A percentile compares a stretch with the other conserved stretches of the same genome.
phyloP scores from a whole-genome alignment of 2,888 invertebrate genomes.

The Drosophila neonasuta region DNA sequence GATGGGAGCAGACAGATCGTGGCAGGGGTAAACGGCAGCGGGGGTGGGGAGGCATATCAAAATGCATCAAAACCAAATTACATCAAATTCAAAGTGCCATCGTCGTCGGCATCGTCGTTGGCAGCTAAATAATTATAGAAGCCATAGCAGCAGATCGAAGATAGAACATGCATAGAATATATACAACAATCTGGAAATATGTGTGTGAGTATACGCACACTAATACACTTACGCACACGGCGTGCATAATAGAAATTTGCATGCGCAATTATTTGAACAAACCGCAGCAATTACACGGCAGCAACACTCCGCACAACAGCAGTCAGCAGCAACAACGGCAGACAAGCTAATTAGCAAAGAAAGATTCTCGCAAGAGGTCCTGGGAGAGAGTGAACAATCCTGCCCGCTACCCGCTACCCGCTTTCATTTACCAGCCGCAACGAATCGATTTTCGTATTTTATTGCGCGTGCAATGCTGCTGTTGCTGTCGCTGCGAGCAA shows the following conservation, averaged over 20 bases:
- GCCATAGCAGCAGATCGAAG: constrained; percentile 64
- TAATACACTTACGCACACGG: constrained; percentile 19
- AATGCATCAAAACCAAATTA: constrained; percentile 76
- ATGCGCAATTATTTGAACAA: constrained; percentile 77
- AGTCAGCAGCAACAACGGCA: constrained; percentile 38
- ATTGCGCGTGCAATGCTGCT: constrained; percentile 62
- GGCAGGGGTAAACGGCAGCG: background rate
- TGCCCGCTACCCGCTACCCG: constrained; percentile 6
- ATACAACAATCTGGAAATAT: constrained; percentile 15
- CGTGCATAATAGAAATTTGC: constrained; percentile 75
- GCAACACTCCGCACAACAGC: constrained; percentile 57
- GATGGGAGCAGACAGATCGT: background rate
- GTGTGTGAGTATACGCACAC: background rate
- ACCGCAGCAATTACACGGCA: constrained; percentile 73
- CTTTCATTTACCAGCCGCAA: constrained; percentile 45
- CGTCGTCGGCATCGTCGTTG: constrained; percentile 48
- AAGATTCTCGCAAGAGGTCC: constrained; percentile 27
- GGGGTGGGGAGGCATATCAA: constrained; percentile 25
- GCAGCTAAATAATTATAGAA: constrained; percentile 70
- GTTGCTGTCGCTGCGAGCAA: constrained; percentile 42
- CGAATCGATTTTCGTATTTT: constrained; percentile 80
- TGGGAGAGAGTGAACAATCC: constrained; percentile 22
- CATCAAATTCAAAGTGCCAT: constrained; percentile 77
- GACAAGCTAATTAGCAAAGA: constrained; percentile 73
- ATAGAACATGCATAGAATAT: constrained; percentile 70